Base-by-base conservation (phyloP, 2,888 invertebrate genomes). In the Anthrax anthrax region DNA sequence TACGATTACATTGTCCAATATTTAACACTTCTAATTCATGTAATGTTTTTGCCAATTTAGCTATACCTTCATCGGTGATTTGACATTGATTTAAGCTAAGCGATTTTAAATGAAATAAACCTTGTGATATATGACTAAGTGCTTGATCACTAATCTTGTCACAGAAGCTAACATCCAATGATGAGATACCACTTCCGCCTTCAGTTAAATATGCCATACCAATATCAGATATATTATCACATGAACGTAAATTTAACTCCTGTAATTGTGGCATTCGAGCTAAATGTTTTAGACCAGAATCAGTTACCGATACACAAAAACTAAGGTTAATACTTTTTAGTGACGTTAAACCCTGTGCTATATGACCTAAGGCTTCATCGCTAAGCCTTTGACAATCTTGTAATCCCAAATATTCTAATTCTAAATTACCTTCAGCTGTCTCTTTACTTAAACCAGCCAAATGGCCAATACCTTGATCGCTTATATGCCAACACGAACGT, bases 341-440 rank as follows among this genome's bases (percentile, higher is more conserved):
- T 55, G 78, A 76, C 51, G 80, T 78, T 59, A 95, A 75, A 54
- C 90, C 90, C 51, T 79, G 75, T 53, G 89, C 83, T 50, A 89
- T 80, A 67, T 90, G 84, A 58, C 81, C 83, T 52, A 95, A 72
- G 10, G 90, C 85, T 60, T 91, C 90, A 69, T 95, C 95, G 51
- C 89, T 87, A 50, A 95, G 72, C 60, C 91, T 80, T 70, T 94
- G 94, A 71, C 94, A 95, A 72, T 95, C 95, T 72, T 95, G 94
- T 52, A 94, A 72, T 18, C 88, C 88, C 44, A 95, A 73, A 63
- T 85, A 77, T 67, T 92, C 89, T 55, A 95, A 69, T 36, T 79
- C 78, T 34, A 82, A 77, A 54, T 84, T 85, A 0, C 87, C 86
- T 46, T 71, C 72, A 38, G 73, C 73, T 12, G 73, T 70, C 48